phyloP scores from a whole-genome alignment of 2,888 invertebrate genomes.

The Diploptera punctata region DNA sequence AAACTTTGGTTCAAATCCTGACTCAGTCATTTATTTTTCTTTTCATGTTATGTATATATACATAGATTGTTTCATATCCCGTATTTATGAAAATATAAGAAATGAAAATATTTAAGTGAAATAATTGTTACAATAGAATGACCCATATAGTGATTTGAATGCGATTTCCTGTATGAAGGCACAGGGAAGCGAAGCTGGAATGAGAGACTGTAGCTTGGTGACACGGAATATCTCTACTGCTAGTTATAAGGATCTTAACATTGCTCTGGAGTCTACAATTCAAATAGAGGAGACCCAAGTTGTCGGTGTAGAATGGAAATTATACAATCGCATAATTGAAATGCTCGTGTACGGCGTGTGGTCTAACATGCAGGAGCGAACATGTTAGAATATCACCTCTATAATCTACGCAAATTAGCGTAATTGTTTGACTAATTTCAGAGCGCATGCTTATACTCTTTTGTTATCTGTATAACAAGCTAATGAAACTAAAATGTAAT shows the following conservation, averaged over 20 bases:
- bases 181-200: too few species aligned
- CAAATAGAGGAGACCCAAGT: slow-evolving; percentile 7
- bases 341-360: neutral
- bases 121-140: too few species aligned
- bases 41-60: too few species aligned
- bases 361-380: neutral
- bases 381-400: neutral
- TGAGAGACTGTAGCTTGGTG: too few species aligned
- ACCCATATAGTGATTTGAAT: too few species aligned
- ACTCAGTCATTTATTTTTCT: too few species aligned
- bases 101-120: too few species aligned
- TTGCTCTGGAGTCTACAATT: neutral
- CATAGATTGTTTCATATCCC: too few species aligned
- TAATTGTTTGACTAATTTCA: neutral
- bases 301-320: neutral
- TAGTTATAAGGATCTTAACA: neutral
- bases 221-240: too few species aligned
- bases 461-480: neutral
- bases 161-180: too few species aligned
- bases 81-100: too few species aligned
- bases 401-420: neutral
- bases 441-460: neutral
- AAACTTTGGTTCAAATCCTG: too few species aligned
- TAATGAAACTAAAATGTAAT: neutral
- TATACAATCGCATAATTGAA: neutral